Evolutionary conservation across 2,797 vertebrate species (phyloP), one percentile per base, ranked within the genome.

Genomic region (Spizella passerina): DNA sequence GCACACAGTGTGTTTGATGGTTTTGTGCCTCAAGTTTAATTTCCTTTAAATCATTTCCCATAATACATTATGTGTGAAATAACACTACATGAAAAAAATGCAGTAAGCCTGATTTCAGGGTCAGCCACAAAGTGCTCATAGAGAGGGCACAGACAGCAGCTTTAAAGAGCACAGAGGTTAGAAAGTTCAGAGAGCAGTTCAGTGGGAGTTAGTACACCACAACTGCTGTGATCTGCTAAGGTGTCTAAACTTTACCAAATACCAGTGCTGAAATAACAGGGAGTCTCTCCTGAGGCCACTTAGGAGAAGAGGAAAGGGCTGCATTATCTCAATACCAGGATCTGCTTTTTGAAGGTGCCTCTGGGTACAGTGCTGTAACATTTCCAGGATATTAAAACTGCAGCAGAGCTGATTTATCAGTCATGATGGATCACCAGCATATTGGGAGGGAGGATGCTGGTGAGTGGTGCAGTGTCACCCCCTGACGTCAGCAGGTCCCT

Each of bases 1-100:
- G 26, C 46, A 66, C 63, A 38, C 41, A 63, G 82, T 24, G 4
- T 38, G 44, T 53, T 73, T 69, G 71, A 86, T 83, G 44, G 39
- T 63, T 86, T 76, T 83, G 36, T 84, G 30, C 7, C 2, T 91
- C 8, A 6, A 50, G 53, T 92, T 96, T 90, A 26, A 90, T 96
- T 93, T 88, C 73, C 90, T 95, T 92, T 80, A 70, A 70, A 86
- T 90, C 17, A 36, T 77, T 94, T 90, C 75, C 64, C 27, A 5
- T 64, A 36, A 64, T 36, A 14, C 15, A 4, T 88, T 76, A 34
- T 6, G 4, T 18, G 61, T 80, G 68, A 73, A 82, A 41, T 32
- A 52, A 47, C 17, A 38, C 20, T 30, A 1, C 9, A 44, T 90
- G 78, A 46, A 90, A 72, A 69, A 86, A 84, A 34, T 29, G 60